Base-by-base conservation (phyloP, 1,140 invertebrate species). In the Chironomus tepperi region DNA sequence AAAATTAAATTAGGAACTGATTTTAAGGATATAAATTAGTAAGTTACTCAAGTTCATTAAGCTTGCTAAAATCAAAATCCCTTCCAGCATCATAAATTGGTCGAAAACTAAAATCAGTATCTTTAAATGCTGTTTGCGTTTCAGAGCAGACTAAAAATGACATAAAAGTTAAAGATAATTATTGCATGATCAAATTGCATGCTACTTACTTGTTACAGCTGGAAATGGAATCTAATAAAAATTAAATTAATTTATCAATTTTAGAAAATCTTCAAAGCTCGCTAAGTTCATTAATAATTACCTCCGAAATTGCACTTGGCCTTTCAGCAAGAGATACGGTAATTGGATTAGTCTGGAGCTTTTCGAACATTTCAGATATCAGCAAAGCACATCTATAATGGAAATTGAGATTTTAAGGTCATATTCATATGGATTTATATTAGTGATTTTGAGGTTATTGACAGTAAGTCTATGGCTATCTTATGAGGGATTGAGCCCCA, bases 111-210 rank as follows among this genome's bases (percentile, higher is more conserved):
- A 67, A 67, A 6, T 8, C 64, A 19, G 64, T 7, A 3, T 19
- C 64, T 7, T 57, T 57, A 19, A 67, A 67, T 12, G n/a, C n/a
- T 1, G 64, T 67, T 67, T 67, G 64, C 64, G 64, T 67, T 67
- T 67, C 64, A 16, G 64, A 67, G 8, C 64, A 67, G n/a, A 67
- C 64, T 67, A 8, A 67, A 67, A 67, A 18, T 1, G 16, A 2
- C 24, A 67, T 19, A 16, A 18, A 7, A 16, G 2, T 18, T 67
- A 16, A 18, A 18, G 3, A 67, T 6, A 18, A 12, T 6, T 18
- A 16, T 67, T n/a, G n/a, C 7, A 67, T 7, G 7, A 16, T 12
- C 1, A 6, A 18, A 67, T 67, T 18, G 7, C 7, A 12, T 12
- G 7, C 7, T n/a, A 16, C 16, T 18, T 3, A 67, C 64, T 19